Base-by-base conservation (phyloP, 2,797 vertebrate species). In the Phataginus tricuspis region DNA sequence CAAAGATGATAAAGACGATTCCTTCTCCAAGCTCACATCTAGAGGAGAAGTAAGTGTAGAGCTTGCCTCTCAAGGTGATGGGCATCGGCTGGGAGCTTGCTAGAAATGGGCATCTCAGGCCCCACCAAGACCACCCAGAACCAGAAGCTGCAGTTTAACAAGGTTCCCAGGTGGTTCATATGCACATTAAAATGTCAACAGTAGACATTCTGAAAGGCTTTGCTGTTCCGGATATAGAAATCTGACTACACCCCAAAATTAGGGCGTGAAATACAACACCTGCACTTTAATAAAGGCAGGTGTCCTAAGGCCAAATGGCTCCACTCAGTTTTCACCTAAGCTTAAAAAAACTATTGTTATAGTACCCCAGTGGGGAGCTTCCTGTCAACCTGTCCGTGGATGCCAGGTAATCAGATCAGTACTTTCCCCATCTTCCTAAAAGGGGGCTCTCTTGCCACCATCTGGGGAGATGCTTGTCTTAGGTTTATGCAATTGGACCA, bases 291-390 rank as follows among this genome's bases (percentile, higher is more conserved):
- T 68, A 92, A 71, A 4, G 37, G 25, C 31, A 71, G 63, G 7
- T 86, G 16, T 88, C 51, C 59, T n/a, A 92, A 90, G 80, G 49
- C 31, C 64, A 87, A 74, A 93, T n/a, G 66, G 25, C 3, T 74
- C 57, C 63, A 68, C 78, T 63, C 57, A 80, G 29, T 63, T 92
- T 88, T 88, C 51, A 90, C 84, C 51, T 57, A 74, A 92, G 77
- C 31, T 75, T 83, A 16, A 80, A 87, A 93, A 90, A 57, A 31
- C 53, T 12, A 85, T 87, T 90, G 21, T 79, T 55, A 63, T 9
- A 82, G 34, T 83, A 74, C 74, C 72, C 7, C 51, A 13, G 7
- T 39, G 42, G 5, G 10, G 10, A 71, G 51, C 49, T 91, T 91
- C 63, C 74, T 64, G 45, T 25, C 49, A 83, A 85, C 87, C 29